Evolutionary conservation across 2,888 invertebrate species (phyloP).

Genomic region (Holacanthella duospinosa): DNA sequence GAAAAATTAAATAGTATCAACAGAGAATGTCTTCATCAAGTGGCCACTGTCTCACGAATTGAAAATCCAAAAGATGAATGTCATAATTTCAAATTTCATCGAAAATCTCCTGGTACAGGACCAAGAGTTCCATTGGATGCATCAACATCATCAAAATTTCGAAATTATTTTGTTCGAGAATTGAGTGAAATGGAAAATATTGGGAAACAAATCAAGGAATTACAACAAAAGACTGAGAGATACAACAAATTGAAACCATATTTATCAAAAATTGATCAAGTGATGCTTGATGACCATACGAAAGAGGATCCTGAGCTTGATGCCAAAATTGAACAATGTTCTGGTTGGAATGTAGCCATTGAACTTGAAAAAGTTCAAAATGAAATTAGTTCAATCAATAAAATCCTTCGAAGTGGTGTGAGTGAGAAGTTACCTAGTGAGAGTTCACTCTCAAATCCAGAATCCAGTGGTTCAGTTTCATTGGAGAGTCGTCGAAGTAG

Average conservation of each 20-base stretch:
- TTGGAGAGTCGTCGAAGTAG: neutral
- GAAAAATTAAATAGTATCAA: neutral
- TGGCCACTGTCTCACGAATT: neutral
- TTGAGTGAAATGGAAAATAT: constrained; percentile 29
- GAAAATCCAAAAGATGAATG: neutral
- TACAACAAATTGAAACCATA: constrained; percentile 31
- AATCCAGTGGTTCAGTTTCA: neutral
- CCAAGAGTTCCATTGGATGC: constrained; percentile 10
- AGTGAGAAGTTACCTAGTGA: neutral
- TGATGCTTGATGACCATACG: constrained; percentile 22
- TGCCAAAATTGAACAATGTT: constrained; percentile 32
- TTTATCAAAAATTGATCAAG: constrained; percentile 27
- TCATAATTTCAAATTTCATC: no score
- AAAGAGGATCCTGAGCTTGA: constrained; percentile 26
- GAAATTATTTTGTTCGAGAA: constrained; percentile 29
- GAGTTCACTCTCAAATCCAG: neutral
- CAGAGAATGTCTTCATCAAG: neutral
- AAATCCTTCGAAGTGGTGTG: constrained; percentile 19
- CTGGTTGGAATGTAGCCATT: constrained; percentile 35
- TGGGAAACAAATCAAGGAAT: constrained; percentile 29
- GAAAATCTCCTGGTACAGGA: no score
- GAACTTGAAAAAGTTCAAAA: constrained; percentile 30
- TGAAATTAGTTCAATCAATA: constrained; percentile 25
- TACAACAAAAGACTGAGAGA: constrained; percentile 25
- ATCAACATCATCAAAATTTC: constrained; percentile 23